A percentile compares a stretch with the other conserved stretches of the same genome.
phyloP scores from a whole-genome alignment of 2,888 invertebrate species.

The Dynastes hyllus region DNA sequence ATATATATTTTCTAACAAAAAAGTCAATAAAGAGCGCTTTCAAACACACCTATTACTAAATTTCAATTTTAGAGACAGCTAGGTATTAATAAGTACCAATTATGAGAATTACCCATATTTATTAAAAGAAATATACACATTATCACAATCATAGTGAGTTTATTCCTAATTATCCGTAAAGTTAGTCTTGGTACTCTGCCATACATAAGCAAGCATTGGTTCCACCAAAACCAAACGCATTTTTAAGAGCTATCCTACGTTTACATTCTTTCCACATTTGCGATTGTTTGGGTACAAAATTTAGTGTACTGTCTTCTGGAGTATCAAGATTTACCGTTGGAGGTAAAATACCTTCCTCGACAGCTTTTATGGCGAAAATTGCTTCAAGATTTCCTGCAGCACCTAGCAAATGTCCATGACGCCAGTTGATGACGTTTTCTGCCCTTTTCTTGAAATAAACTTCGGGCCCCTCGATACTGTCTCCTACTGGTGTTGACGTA shows the following conservation, averaged over 20 bases:
- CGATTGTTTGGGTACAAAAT: conserved; percentile 76
- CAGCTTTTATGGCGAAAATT: conserved; percentile 87
- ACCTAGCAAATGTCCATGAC: conserved; percentile 95
- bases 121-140: conserved; percentile 7
- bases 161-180: background rate
- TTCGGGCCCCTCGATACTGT: conserved; percentile 90
- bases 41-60: no score
- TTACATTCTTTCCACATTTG: conserved; percentile 75
- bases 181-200: conserved; percentile 67
- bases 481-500: conserved; percentile 97
- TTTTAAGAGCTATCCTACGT: conserved; percentile 88
- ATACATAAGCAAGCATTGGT: conserved; percentile 94
- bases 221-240: conserved; percentile 99
- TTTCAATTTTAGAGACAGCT: no score
- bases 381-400: conserved; percentile 98
- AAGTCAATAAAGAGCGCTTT: no score
- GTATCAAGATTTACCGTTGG: conserved; percentile 91
- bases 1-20: no score
- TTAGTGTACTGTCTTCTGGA: conserved; percentile 78
- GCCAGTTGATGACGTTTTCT: conserved; percentile 90
- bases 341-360: conserved; percentile 84
- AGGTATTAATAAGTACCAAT: no score
- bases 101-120: background rate
- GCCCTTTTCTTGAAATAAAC: conserved; percentile 77
- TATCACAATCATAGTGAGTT: background rate